phyloP scores from a whole-genome alignment of 23 tunicate species.

The Diplosoma virens region DNA sequence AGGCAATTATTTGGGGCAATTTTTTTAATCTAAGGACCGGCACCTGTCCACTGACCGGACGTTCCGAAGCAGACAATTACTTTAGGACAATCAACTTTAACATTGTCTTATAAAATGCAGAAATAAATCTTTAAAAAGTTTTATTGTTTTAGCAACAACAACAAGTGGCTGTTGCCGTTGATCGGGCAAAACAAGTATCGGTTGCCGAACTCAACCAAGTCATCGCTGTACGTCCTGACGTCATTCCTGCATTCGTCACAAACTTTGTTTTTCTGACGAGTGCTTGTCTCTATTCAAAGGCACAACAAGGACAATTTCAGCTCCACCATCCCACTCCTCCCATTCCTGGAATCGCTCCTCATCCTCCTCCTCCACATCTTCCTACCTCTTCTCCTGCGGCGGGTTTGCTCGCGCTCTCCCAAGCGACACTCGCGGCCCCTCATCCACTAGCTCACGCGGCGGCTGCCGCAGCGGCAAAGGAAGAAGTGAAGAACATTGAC shows the following conservation, averaged over 20 bases:
- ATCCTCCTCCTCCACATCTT: constrained; percentile 70
- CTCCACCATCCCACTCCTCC: constrained; percentile 81
- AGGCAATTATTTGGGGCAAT: too few relatives aligned
- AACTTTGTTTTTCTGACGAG: neutral
- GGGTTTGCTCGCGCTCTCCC: constrained; percentile 78
- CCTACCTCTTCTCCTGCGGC: constrained; percentile 68
- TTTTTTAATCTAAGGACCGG: too few relatives aligned
- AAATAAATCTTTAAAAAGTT: too few relatives aligned
- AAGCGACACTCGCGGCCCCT: constrained; percentile 51
- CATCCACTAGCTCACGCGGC: constrained; percentile 49
- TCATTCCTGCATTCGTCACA: too few relatives aligned
- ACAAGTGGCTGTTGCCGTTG: constrained; percentile 79
- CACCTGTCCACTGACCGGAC: too few relatives aligned
- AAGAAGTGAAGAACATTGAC: too few relatives aligned
- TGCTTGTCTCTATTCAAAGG: neutral
- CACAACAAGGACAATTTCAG: constrained; percentile 75
- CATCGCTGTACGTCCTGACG: constrained; percentile 76
- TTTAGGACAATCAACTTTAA: too few relatives aligned
- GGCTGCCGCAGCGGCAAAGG: constrained; percentile 63
- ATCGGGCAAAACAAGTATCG: constrained; percentile 81
- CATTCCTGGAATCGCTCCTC: constrained; percentile 69
- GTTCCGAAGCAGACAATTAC: too few relatives aligned
- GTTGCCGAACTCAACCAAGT: constrained; percentile 72
- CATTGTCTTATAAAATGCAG: too few relatives aligned
- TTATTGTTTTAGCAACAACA: constrained; percentile 70